Conservation (phyloP, 2,888 invertebrate genomes). For the Euproctis similis region DNA sequence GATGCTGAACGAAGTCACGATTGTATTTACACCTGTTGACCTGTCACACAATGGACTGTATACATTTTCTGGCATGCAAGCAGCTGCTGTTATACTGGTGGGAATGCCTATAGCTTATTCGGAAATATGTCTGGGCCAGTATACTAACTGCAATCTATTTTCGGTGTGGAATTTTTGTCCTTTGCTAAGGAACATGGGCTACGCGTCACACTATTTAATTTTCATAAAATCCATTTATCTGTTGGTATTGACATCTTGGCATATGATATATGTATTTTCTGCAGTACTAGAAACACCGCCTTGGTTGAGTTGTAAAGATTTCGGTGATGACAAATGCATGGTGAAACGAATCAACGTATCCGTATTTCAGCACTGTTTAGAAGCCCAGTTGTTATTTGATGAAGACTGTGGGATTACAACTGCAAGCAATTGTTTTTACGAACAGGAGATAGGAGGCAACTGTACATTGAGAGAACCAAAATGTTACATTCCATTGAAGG, state of each 20-base stretch:
- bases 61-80: slow-evolving; percentile 33
- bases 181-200: slow-evolving; percentile 48
- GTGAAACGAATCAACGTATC: slow-evolving; percentile 55
- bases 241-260: slow-evolving; percentile 49
- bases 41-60: slow-evolving; percentile 52
- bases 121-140: slow-evolving; percentile 59
- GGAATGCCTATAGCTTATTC: slow-evolving; percentile 61
- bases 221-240: slow-evolving; percentile 43
- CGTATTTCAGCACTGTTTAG: slow-evolving; percentile 57
- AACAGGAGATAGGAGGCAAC: slow-evolving; percentile 47
- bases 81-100: slow-evolving; percentile 40
- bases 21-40: slow-evolving; percentile 38
- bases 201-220: slow-evolving; percentile 41
- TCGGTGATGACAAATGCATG: slow-evolving; percentile 46
- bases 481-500: slow-evolving; percentile 45
- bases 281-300: slow-evolving; percentile 49
- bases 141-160: slow-evolving; percentile 48
- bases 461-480: slow-evolving; percentile 28
- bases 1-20: slow-evolving; percentile 54
- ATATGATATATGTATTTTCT: slow-evolving; percentile 49
- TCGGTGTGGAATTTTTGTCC: slow-evolving; percentile 60
- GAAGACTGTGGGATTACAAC: slow-evolving; percentile 59
- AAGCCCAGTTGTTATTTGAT: slow-evolving; percentile 46
- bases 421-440: slow-evolving; percentile 53
- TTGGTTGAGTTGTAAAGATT: slow-evolving; percentile 55